These are phyloP conservation scores for Centropristis striata DNA, from an alignment of 2,113 vertebrate species.

Conservation along the genomic window DNA sequence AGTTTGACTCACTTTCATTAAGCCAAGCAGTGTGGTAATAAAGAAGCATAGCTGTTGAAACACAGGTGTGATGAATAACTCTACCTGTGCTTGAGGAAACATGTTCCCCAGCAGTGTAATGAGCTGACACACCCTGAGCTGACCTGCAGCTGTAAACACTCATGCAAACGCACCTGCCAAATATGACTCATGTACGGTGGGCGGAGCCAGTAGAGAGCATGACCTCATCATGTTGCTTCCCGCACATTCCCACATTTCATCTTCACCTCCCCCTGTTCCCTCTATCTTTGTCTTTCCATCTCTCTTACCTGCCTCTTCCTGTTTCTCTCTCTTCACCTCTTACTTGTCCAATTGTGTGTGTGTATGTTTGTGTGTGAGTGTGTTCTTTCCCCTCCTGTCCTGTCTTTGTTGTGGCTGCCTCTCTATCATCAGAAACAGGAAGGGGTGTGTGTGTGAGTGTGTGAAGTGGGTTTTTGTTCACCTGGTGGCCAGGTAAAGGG, in stretches of 20 bases:
- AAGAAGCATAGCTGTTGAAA: slow-evolving; percentile 17
- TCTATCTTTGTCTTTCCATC: slow-evolving; percentile 42
- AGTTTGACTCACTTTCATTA: slow-evolving; percentile 2
- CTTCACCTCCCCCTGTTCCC: slow-evolving; percentile 8
- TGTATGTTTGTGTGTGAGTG: neutral
- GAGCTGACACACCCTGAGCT: slow-evolving; percentile 75
- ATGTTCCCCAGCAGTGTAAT: slow-evolving; percentile 60
- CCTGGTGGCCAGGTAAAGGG: slow-evolving; percentile 56
- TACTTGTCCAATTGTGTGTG: slow-evolving; percentile 8
- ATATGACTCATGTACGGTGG: slow-evolving; percentile 72
- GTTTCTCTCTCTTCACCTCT: slow-evolving; percentile 20
- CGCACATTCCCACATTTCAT: slow-evolving; percentile 50
- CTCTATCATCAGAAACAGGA: slow-evolving; percentile 67
- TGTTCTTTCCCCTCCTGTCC: slow-evolving; percentile 4
- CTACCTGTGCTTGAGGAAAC: slow-evolving; percentile 78
- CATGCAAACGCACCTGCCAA: slow-evolving; percentile 69
- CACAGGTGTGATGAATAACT: slow-evolving; percentile 53
- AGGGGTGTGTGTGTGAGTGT: slow-evolving; percentile 54
- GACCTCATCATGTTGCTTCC: slow-evolving; percentile 72
- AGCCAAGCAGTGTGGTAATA: neutral
- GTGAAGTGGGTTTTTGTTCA: slow-evolving; percentile 60
- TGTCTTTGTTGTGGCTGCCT: slow-evolving; percentile 53
- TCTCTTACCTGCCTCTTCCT: slow-evolving; percentile 44
- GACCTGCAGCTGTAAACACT: slow-evolving; percentile 79
- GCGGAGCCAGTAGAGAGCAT: slow-evolving; percentile 54